phyloP scores from a whole-genome alignment of 1,140 invertebrate genomes.

The Neodiprion pinetum region DNA sequence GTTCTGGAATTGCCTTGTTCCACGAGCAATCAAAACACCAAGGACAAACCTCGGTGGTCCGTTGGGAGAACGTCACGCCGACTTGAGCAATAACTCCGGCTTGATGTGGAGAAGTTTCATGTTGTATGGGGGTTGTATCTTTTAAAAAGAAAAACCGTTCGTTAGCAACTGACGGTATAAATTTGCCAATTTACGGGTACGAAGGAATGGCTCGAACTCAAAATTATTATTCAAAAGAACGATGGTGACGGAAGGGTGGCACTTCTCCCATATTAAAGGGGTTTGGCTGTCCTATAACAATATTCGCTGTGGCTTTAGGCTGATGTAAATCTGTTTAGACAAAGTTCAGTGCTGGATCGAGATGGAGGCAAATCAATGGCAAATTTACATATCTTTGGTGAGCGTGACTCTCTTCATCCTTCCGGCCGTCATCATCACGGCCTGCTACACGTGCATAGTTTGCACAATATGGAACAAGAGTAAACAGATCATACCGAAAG shows the following conservation, averaged over 20 bases:
- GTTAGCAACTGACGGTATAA: no score
- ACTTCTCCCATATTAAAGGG: no score
- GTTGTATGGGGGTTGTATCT: no score
- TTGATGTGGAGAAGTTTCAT: no score
- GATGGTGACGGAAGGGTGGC: no score
- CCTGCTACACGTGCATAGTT: constrained; percentile 69
- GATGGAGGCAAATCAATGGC: constrained; percentile 61
- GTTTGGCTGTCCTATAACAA: no score
- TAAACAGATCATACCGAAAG: neutral
- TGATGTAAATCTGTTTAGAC: constrained; percentile 27
- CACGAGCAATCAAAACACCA: neutral
- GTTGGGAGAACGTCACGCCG: no score
- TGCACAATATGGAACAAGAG: constrained; percentile 67
- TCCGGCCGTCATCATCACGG: constrained; percentile 67
- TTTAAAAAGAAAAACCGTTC: no score
- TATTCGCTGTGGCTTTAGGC: neutral
- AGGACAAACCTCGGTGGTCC: neutral
- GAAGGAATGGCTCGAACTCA: no score
- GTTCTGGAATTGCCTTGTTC: neutral
- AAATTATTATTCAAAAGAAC: no score
- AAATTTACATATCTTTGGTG: constrained; percentile 66
- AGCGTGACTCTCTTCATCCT: constrained; percentile 65
- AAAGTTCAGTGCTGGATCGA: constrained; percentile 66
- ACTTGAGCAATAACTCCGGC: no score
- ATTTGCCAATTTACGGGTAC: no score